Evolutionary conservation across 1,140 invertebrate genomes (phyloP), one percentile per base, ranked within the genome.

Genomic region (Scaptomyza pallida): DNA sequence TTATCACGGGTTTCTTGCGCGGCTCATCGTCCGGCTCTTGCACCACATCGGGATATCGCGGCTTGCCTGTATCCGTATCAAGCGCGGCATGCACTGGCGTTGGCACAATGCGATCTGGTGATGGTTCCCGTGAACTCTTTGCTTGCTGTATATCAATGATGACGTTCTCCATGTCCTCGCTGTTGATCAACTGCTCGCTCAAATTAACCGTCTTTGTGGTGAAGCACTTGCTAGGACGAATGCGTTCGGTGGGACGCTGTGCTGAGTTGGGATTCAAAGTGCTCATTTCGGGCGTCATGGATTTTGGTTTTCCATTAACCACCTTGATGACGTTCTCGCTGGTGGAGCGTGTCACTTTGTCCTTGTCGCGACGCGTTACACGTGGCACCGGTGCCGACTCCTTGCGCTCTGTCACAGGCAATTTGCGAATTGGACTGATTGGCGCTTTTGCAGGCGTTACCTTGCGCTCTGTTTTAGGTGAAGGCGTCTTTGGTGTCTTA

Each of bases 81-180:
- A 94, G 92, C 59, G 92, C 91, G 21, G 92, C 92, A 21, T 92
- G 92, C 44, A 94, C 91, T 0, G 94, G 94, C n/a, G 93, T 93
- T 0, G 94, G 94, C 78, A 94, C 94, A 65, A 94, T 93, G 35
- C 93, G 92, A 81, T 95, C 94, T 5, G 95, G 95, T 9, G 94
- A 94, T 16, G 94, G 94, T 88, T 95, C 95, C 37, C 95, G 85
- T 0, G 95, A 95, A 50, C 95, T 95, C 91, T 94, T 95, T 0
- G 94, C 94, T 81, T 94, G 93, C 83, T 95, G 93, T 59, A 93
- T 92, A 64, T 95, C 94, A 61, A 94, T 93, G 21, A 94, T 92
- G 30, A 93, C 82, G 69, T 93, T 92, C 72, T 93, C 81, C 90
- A 79, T 93, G 79, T 92, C 89, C 60, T 91, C 78, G 77, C 91